These are phyloP conservation scores for Phoenoteleia sp. DNA, from an alignment of 2,888 invertebrate genomes.

Conservation along the genomic window DNA sequence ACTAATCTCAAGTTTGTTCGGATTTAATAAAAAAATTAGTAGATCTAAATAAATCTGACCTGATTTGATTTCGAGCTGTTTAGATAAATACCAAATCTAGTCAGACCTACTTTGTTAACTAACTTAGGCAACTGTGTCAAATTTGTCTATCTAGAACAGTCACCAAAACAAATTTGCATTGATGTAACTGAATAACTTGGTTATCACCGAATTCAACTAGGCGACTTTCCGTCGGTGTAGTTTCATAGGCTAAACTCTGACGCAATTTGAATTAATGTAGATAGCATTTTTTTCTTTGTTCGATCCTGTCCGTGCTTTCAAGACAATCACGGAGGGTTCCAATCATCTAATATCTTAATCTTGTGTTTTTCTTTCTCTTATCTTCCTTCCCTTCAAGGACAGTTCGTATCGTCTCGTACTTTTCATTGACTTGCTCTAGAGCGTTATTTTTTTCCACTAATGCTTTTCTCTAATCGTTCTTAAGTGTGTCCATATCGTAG, in stretches of 20 bases:
- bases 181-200: not conserved
- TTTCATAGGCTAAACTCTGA: conserved; percentile 9
- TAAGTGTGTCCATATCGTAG: not conserved
- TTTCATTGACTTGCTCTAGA: not conserved
- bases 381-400: not conserved
- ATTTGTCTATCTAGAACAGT: too few species aligned
- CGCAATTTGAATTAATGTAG: conserved; percentile 9
- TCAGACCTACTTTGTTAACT: too few species aligned
- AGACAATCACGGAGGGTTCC: conserved; percentile 54
- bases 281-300: conserved; percentile 40
- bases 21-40: too few species aligned
- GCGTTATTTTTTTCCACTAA: conserved; percentile 24
- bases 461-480: conserved; percentile 27
- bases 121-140: too few species aligned
- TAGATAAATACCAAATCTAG: too few species aligned
- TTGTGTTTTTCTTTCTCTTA: conserved; percentile 5
- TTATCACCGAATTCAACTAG: not conserved
- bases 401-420: not conserved
- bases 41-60: too few species aligned
- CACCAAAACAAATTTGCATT: not conserved
- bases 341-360: not conserved
- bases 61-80: too few species aligned
- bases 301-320: conserved; percentile 52
- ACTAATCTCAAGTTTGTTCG: too few species aligned
- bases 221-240: not conserved